Conservation (phyloP, 2,888 invertebrate species). For the Chrysotoxum bicinctum region DNA sequence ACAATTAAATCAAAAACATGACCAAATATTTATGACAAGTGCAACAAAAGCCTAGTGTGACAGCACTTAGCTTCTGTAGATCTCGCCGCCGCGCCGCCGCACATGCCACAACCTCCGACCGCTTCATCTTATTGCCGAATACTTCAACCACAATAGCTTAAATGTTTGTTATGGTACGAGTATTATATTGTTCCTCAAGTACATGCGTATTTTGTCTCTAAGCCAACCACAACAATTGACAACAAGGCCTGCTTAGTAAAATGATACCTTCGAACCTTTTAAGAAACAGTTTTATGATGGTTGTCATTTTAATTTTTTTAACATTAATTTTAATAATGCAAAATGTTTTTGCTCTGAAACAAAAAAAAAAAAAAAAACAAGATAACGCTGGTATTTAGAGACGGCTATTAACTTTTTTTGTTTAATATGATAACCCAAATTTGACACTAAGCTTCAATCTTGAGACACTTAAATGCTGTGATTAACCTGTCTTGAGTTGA, state of each 20-base stretch:
- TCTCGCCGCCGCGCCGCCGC: not conserved
- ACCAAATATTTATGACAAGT: conserved; percentile 58
- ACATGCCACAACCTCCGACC: not conserved
- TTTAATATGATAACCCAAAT: conserved; percentile 13
- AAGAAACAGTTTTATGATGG: conserved; percentile 7
- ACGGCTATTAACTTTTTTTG: not conserved
- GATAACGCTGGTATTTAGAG: not conserved
- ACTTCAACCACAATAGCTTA: conserved; percentile 42
- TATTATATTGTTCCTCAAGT: conserved; percentile 27
- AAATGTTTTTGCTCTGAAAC: not conserved
- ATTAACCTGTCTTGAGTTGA: conserved; percentile 13
- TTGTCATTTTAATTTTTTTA: conserved; percentile 5
- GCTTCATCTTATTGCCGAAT: not conserved
- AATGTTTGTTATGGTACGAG: conserved; percentile 22
- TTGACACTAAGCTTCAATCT: conserved; percentile 25
- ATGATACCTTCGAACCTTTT: conserved; percentile 24
- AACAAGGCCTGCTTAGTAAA: conserved; percentile 51
- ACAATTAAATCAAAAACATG: conserved; percentile 62
- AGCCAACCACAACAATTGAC: conserved; percentile 25
- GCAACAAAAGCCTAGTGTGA: conserved; percentile 53
- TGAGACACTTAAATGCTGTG: not conserved
- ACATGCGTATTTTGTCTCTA: conserved; percentile 14
- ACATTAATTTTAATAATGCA: not conserved
- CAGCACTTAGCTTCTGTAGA: conserved; percentile 68
- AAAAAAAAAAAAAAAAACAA: not conserved